Evolutionary conservation across 2,113 vertebrate genomes (phyloP), one percentile per base, ranked within the genome.

Genomic region (Rhabdomys dilectus): DNA sequence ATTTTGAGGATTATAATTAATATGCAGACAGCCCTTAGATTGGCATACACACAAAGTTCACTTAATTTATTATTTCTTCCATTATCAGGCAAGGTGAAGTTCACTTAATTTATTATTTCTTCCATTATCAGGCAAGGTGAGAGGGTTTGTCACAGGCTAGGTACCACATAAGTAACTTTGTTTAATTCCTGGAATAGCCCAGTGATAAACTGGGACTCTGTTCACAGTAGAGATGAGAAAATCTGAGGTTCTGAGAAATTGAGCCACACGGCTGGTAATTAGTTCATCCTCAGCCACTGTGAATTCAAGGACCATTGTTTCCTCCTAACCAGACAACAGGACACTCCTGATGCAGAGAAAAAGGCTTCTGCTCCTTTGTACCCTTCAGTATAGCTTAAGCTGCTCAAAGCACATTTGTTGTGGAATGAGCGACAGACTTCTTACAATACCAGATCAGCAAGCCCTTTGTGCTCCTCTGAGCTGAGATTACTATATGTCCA

Each of bases 51-150:
- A 76, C 53, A 34, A 94, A 89, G 75, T 24, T 91, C 92, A 89
- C 1, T 81, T 56, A 82, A 77, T 89, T 26, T 64, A 88, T n/a
- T n/a, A n/a, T n/a, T n/a, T n/a, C n/a, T n/a, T n/a, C n/a, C n/a
- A n/a, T n/a, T n/a, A n/a, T n/a, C n/a, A n/a, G n/a, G n/a, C n/a
- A n/a, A n/a, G n/a, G n/a, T n/a, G 45, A 94, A 89, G 75, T 22
- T 91, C 92, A 89, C 1, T 81, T 53, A 82, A 77, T 89, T 26
- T 64, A 88, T 94, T 42, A 45, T 89, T 80, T 7, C 64, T 96
- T 91, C 91, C 42, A 56, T 93, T 88, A 90, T 85, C 3, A 24
- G 88, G 56, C 51, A 70, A 75, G 76, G 82, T 51, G 36, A 72
- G 48, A 82, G 10, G 51, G 39, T n/a, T 86, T 84, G 21, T 88